These are phyloP conservation scores for Papilio dardanus DNA, from an alignment of 1,140 invertebrate genomes.

Conservation along the genomic window DNA sequence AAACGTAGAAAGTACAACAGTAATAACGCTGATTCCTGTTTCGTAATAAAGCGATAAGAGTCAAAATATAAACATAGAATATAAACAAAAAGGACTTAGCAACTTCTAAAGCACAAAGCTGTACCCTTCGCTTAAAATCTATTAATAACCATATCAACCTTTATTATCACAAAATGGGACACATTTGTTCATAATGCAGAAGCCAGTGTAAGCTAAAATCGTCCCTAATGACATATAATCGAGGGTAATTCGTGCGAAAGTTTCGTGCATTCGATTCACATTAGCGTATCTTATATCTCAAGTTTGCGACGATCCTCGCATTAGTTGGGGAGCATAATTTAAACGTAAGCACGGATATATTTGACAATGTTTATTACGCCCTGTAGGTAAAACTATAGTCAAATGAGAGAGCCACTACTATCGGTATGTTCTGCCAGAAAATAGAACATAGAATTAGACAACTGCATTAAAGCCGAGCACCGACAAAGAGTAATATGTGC, in stretches of 20 bases:
- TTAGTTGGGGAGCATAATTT: slow-evolving; percentile 3
- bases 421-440: too few relatives aligned
- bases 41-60: not conserved
- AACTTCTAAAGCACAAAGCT: not conserved
- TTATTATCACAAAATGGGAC: slow-evolving; percentile 11
- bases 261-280: slow-evolving; percentile 17
- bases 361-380: not conserved
- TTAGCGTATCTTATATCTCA: slow-evolving; percentile 28
- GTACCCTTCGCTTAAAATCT: slow-evolving; percentile 5
- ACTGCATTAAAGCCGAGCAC: too few relatives aligned
- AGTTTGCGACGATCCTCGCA: slow-evolving; percentile 3
- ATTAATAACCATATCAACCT: slow-evolving; percentile 24
- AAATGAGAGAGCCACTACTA: too few relatives aligned
- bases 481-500: too few relatives aligned
- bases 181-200: not conserved
- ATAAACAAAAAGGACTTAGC: slow-evolving; percentile 4
- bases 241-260: not conserved
- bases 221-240: slow-evolving; percentile 10
- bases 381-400: not conserved
- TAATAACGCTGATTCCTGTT: too few relatives aligned
- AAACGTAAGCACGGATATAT: not conserved
- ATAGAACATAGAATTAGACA: too few relatives aligned
- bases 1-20: too few relatives aligned
- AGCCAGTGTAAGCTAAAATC: not conserved
- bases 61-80: not conserved